Percentiles rank a stretch among this genome's conserved stretches.
Conservation (phyloP, 2,888 invertebrate genomes). For the Yponomeuta cagnagella region DNA sequence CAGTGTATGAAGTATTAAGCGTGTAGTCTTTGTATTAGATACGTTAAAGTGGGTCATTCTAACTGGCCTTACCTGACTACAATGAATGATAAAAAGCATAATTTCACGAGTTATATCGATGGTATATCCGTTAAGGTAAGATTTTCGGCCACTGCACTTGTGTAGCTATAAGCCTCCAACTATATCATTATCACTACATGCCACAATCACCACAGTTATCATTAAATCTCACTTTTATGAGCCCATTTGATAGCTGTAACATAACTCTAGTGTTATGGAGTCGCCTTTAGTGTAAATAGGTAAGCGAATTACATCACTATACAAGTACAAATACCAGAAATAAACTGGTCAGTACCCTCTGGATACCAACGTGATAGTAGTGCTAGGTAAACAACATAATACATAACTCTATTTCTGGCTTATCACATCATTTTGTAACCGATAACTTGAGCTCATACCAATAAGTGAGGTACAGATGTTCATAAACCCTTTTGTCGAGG, state of each 20-base stretch:
- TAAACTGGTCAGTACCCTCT: too few species aligned
- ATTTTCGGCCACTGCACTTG: conserved; percentile 14
- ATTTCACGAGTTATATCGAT: conserved; percentile 75
- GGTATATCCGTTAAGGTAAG: conserved; percentile 54
- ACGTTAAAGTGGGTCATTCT: conserved; percentile 51
- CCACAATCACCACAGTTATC: too few species aligned
- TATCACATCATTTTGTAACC: background rate
- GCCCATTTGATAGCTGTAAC: background rate
- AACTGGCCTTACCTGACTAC: conserved; percentile 27
- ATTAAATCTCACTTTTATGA: background rate
- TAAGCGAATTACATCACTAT: background rate
- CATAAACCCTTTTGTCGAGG: background rate
- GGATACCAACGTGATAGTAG: background rate
- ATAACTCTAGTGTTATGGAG: background rate
- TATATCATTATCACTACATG: too few species aligned
- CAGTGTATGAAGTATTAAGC: background rate
- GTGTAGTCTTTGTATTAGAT: conserved; percentile 26
- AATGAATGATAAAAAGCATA: conserved; percentile 75
- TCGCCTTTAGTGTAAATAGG: background rate
- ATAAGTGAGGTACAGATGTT: background rate
- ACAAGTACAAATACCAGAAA: too few species aligned
- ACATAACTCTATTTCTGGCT: background rate
- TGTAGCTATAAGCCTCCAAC: too few species aligned
- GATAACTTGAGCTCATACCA: background rate
- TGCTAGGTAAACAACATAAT: background rate